phyloP scores from a whole-genome alignment of 2,888 invertebrate genomes.

The Apamea crenata region DNA sequence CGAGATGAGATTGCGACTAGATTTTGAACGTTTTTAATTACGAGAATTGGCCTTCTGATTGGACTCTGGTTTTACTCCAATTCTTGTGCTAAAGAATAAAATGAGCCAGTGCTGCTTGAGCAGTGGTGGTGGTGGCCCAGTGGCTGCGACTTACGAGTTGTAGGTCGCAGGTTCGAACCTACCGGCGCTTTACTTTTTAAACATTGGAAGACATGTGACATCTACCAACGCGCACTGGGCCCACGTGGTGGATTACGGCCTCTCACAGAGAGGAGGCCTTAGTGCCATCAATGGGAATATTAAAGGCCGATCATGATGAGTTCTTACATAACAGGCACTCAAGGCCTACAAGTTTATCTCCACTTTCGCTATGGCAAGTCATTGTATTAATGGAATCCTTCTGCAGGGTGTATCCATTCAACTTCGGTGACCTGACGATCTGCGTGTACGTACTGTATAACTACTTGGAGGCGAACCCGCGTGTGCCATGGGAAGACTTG shows the following conservation, averaged over 20 bases:
- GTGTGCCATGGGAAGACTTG: conserved; percentile 98
- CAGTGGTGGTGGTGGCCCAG: too few relatives aligned
- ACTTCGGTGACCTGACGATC: conserved; percentile 97
- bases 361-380: background rate
- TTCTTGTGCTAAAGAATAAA: background rate
- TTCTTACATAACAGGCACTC: background rate
- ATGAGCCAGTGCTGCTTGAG: background rate
- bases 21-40: too few relatives aligned
- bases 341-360: background rate
- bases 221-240: too few relatives aligned
- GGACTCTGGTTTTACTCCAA: background rate
- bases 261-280: background rate
- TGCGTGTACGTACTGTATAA: conserved; percentile 97
- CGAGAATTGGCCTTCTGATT: too few relatives aligned
- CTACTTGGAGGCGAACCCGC: conserved; percentile 96
- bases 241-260: too few relatives aligned
- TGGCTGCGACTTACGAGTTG: too few relatives aligned
- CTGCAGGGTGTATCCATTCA: conserved; percentile 93
- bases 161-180: too few relatives aligned
- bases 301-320: background rate
- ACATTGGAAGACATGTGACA: too few relatives aligned
- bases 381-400: conserved; percentile 12
- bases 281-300: background rate
- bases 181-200: too few relatives aligned
- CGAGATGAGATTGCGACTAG: too few relatives aligned